A percentile compares a stretch with the other conserved stretches of the same genome.
These are phyloP conservation scores for Zoanthus sansibaricus DNA, from an alignment of 92 coral and sea anemone genomes.

Conservation along the genomic window DNA sequence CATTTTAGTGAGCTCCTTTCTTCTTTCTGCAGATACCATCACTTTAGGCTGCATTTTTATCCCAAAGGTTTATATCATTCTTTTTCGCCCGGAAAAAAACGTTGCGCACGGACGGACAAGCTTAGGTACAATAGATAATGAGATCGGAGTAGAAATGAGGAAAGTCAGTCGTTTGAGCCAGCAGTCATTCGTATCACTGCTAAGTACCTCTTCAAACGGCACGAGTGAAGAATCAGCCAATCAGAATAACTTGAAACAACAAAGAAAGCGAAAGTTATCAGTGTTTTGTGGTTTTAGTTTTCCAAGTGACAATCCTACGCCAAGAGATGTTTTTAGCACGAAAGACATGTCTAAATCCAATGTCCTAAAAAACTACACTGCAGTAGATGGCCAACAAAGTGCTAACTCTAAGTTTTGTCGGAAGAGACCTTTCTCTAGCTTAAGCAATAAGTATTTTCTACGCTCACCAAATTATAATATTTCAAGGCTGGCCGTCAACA, in stretches of 20 bases:
- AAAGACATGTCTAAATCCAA: background rate
- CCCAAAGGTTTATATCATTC: constrained; percentile 86
- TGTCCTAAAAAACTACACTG: background rate
- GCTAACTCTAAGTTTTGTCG: background rate
- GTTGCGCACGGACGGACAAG: constrained; percentile 67
- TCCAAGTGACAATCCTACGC: constrained; percentile 25
- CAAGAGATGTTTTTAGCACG: background rate
- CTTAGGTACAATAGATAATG: constrained; percentile 64
- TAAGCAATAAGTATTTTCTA: background rate
- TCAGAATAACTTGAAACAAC: constrained; percentile 17
- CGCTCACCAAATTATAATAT: background rate
- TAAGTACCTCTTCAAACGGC: constrained; percentile 54
- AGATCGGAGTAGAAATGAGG: background rate
- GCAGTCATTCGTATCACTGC: constrained; percentile 67
- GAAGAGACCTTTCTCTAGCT: background rate
- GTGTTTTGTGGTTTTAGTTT: constrained; percentile 41
- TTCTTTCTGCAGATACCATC: constrained; percentile 74
- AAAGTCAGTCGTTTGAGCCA: constrained; percentile 63
- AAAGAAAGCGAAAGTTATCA: constrained; percentile 55
- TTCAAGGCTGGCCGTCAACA: background rate
- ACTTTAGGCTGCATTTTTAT: constrained; percentile 86
- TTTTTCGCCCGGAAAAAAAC: constrained; percentile 87
- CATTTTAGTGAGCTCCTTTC: constrained; percentile 75
- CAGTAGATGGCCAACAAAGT: background rate
- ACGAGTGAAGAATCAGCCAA: constrained; percentile 19